Evolutionary conservation across 1,140 invertebrate species (phyloP).

Genomic region (Hestina assimilis): DNA sequence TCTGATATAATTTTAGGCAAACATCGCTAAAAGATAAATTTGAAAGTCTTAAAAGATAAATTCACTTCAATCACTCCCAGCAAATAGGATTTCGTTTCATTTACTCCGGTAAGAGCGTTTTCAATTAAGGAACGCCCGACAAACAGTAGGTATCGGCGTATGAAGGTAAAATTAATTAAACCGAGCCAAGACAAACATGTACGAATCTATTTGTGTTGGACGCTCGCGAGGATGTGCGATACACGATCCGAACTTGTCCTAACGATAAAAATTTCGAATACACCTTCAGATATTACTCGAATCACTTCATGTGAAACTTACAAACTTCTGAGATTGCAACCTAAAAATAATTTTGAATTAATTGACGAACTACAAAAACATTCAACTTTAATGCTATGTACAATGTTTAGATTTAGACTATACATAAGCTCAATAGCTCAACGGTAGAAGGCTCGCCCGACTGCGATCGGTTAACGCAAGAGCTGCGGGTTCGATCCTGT

Average conservation of each 20-base stretch:
- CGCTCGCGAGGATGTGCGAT: constrained; percentile 47
- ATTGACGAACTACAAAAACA: no score
- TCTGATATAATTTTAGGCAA: constrained; percentile 52
- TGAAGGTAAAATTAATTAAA: constrained; percentile 78
- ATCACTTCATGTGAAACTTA: not conserved
- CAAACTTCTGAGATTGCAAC: not conserved
- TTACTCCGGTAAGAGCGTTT: constrained; percentile 75
- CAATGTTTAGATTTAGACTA: no score
- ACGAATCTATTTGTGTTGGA: constrained; percentile 74
- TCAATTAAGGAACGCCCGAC: constrained; percentile 74
- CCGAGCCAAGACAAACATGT: constrained; percentile 75
- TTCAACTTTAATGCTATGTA: no score
- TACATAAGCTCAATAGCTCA: no score
- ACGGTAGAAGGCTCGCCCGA: no score
- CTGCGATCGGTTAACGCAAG: no score
- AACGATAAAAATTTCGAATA: constrained; percentile 21
- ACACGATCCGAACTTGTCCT: constrained; percentile 27
- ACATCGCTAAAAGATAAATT: constrained; percentile 68
- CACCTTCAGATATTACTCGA: not conserved
- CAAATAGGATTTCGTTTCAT: constrained; percentile 77
- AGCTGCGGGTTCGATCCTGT: no score
- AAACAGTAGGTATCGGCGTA: constrained; percentile 75
- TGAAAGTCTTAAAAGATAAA: constrained; percentile 77
- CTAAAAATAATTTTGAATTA: no score
- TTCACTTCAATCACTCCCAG: constrained; percentile 74